Base-by-base conservation (phyloP, 2,888 invertebrate species). In the Melieria omissa region DNA sequence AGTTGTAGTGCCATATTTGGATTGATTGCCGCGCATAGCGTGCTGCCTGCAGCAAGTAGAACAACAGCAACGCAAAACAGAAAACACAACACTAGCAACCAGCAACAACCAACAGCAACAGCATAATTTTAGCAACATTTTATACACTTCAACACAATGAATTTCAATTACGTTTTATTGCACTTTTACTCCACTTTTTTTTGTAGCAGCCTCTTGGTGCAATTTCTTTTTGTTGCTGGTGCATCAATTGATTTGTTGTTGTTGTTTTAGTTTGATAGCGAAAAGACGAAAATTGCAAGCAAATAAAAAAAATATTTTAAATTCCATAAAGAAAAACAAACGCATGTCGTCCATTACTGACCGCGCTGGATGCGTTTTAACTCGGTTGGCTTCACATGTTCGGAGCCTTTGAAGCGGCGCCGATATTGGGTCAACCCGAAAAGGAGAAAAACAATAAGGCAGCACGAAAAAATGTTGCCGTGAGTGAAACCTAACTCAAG, bases 91-190 rank as follows among this genome's bases (percentile, higher is more conserved):
- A 46, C 42, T 49, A 44, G 29, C 14, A 41, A 9, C 47, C 16
- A 47, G 16, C 45, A 57, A 16, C 57, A 62, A 44, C 5, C 46
- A 41, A 29, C 41, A n/a, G 10, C 3, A 73, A 71, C 78, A 78
- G 73, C 77, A 77, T 73, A 73, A 76, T 75, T 72, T 65, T 65
- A 75, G 70, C 65, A 64, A 77, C 72, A 72, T 75, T 80, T 76
- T 75, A 78, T 76, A 77, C 80, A 80, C 77, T 78, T 77, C 77
- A 79, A 76, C 84, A 78, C 83, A 79, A 84, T 83, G 82, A 83
- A 83, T 83, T 83, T 83, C 81, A 82, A 83, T 84, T 83, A 82
- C 62, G 63, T 47, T 69, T 69, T 69, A 69, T 69, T 70, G 70
- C 67, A 68, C 67, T 70, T 65, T 67, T 61, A 61, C 58, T 61